Base-by-base conservation (phyloP, 2,113 vertebrate genomes). In the Equus przewalskii region DNA sequence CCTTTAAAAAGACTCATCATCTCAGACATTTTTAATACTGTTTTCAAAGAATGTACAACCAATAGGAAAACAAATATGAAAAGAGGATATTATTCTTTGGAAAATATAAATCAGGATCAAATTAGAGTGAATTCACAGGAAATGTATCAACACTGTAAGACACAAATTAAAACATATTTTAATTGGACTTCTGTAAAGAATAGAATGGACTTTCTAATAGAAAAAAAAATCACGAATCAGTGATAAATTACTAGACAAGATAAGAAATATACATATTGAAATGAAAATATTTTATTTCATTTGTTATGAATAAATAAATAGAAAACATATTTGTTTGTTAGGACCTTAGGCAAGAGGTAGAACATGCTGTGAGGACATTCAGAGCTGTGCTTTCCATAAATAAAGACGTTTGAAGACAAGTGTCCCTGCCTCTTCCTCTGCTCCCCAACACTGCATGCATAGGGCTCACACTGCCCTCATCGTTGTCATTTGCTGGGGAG, bases 21-120 rank as follows among this genome's bases (percentile, higher is more conserved):
- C 13, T 78, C 41, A 80, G 58, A 73, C 6, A 91, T 85, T 60
- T 76, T 78, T 54, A 81, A 56, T 58, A 70, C 21, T 69, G 5
- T 89, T 75, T 44, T 78, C 70, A 94, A 89, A 75, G 18, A 92
- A 88, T 36, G 81, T 16, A 22, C 1, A 33, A 76, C 30, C 9
- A 81, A 88, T 91, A 95, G 84, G 65, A 92, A 96, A 96, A 82
- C 85, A 81, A 82, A 14, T 69, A 82, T 30, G 82, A 90, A 5
- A 21, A 90, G 41, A 92, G 1, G 30, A 80, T 94, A 73, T 86
- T 90, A 87, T 13, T 92, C 44, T 56, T 95, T 41, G 9, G 22
- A 94, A 92, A 86, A 75, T 80, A 65, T 75, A 75, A 93, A 87
- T 96, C 67, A 96, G 51, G 46, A 93, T 88, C 51, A 88, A 72